A percentile compares a stretch with the other conserved stretches of the same genome.
These are phyloP conservation scores for Caenorhabditis afra DNA, from an alignment of 2,888 invertebrate species.

Conservation along the genomic window DNA sequence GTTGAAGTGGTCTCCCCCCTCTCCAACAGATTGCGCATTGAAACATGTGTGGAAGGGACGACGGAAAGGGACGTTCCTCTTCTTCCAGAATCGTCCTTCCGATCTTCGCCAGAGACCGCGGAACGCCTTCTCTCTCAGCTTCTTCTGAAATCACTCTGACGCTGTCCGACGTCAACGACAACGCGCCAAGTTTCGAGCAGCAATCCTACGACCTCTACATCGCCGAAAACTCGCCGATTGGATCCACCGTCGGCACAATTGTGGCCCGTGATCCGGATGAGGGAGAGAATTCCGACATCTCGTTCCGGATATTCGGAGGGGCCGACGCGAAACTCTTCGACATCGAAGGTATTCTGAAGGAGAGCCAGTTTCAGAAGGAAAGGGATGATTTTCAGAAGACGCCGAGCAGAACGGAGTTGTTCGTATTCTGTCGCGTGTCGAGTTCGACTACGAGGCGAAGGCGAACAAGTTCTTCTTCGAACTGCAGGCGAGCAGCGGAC, in stretches of 20 bases:
- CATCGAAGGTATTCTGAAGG: conserved; percentile 72
- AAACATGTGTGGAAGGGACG: too few species aligned
- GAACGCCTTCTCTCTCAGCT: conserved; percentile 87
- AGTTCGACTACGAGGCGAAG: conserved; percentile 94
- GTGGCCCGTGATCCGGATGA: conserved; percentile 93
- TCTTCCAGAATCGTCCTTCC: conserved; percentile 85
- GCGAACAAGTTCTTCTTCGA: conserved; percentile 91
- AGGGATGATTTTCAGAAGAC: conserved; percentile 81
- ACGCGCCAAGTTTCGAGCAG: conserved; percentile 85
- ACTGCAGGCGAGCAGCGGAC: conserved; percentile 86
- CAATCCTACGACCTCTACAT: conserved; percentile 91
- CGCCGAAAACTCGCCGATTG: conserved; percentile 95
- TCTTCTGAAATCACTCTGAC: conserved; percentile 88
- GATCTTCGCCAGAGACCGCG: conserved; percentile 90
- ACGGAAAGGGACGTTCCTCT: conserved; percentile 3
- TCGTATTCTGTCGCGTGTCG: conserved; percentile 91
- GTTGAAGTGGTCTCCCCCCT: conserved; percentile 29
- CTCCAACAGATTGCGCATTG: conserved; percentile 40
- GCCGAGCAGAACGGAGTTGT: conserved; percentile 76
- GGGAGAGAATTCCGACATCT: conserved; percentile 87
- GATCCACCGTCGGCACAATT: conserved; percentile 92
- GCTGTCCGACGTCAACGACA: conserved; percentile 87
- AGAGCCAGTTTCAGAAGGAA: neutral
- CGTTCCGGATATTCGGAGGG: conserved; percentile 94
- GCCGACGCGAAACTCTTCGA: conserved; percentile 84